These are phyloP conservation scores for Chondrilla cf. caribensis DNA, from an alignment of 37 sponge, comb jelly and placozoan species.

Conservation along the genomic window DNA sequence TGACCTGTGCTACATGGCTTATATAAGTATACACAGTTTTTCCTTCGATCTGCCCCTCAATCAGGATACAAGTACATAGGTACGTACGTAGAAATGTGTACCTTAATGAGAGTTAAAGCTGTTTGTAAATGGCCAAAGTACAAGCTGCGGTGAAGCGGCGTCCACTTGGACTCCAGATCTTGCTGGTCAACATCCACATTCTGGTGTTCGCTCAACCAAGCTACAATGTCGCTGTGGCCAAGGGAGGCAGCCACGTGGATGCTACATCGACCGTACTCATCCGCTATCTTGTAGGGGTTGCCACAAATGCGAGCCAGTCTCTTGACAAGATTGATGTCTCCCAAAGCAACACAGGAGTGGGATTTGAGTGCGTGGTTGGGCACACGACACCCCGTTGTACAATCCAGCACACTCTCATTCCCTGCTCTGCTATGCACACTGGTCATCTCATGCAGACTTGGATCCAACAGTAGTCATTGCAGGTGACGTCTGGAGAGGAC, in stretches of 20 bases:
- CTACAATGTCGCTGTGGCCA: slow-evolving; percentile 49
- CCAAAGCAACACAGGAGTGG: slow-evolving; percentile 30
- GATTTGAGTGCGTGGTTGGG: slow-evolving; percentile 30
- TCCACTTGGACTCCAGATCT: slow-evolving; percentile 68
- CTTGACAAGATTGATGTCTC: slow-evolving; percentile 54
- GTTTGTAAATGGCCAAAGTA: slow-evolving; percentile 66
- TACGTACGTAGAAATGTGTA: slow-evolving; percentile 8
- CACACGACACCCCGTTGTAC: slow-evolving; percentile 48
- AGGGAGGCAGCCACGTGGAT: slow-evolving; percentile 65
- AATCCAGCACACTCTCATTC: slow-evolving; percentile 4
- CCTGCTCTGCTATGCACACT: background rate
- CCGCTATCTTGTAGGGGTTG: slow-evolving; percentile 43
- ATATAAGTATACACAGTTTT: no score
- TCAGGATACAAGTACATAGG: background rate
- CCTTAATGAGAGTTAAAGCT: slow-evolving; percentile 49
- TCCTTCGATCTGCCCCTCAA: no score
- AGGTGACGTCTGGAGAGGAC: background rate
- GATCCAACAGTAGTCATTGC: background rate
- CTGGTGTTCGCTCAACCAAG: slow-evolving; percentile 44
- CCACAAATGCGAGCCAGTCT: slow-evolving; percentile 56
- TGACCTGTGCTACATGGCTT: no score
- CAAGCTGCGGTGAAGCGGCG: slow-evolving; percentile 57
- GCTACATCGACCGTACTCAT: slow-evolving; percentile 44
- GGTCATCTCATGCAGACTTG: background rate
- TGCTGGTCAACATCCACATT: slow-evolving; percentile 10